Evolutionary conservation across 2,888 invertebrate genomes (phyloP).

Genomic region (Liopterus haemorrhoidalis): DNA sequence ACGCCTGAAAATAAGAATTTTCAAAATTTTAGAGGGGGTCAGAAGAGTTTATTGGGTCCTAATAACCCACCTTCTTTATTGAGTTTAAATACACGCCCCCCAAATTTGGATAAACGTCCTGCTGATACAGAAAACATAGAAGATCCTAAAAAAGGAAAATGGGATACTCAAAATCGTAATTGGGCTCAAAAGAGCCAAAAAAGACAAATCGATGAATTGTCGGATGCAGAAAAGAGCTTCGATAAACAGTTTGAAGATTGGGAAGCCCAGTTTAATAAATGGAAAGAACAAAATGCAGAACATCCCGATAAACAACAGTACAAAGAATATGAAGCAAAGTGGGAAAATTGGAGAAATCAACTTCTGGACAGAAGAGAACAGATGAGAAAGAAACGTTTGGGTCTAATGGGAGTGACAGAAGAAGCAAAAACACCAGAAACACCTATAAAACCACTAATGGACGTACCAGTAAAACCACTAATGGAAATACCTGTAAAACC

Average conservation of each 20-base stretch:
- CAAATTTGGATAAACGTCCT: neutral
- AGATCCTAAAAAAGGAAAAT: neutral
- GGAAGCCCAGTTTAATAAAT: constrained; percentile 86
- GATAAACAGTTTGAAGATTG: constrained; percentile 84
- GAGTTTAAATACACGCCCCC: neutral
- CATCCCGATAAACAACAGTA: constrained; percentile 87
- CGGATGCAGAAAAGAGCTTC: constrained; percentile 75
- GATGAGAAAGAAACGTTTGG: constrained; percentile 63
- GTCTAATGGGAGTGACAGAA: constrained; percentile 31
- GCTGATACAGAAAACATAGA: no score
- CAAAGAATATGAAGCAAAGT: constrained; percentile 79
- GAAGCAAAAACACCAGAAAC: constrained; percentile 18
- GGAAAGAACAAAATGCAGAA: constrained; percentile 85
- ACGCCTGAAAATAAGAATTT: no score
- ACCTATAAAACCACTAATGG: constrained; percentile 14
- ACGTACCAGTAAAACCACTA: constrained; percentile 2
- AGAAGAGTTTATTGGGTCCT: no score
- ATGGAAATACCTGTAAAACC: constrained; percentile 14
- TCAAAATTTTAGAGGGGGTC: no score
- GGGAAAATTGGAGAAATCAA: constrained; percentile 76
- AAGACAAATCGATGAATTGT: constrained; percentile 44
- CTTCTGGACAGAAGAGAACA: constrained; percentile 73
- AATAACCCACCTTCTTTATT: no score
- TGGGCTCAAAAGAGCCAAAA: neutral
- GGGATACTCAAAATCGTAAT: neutral